Percentiles rank a stretch among this genome's conserved stretches.
phyloP scores from a whole-genome alignment of 2,113 vertebrate species.

The Chaetura pelagica region DNA sequence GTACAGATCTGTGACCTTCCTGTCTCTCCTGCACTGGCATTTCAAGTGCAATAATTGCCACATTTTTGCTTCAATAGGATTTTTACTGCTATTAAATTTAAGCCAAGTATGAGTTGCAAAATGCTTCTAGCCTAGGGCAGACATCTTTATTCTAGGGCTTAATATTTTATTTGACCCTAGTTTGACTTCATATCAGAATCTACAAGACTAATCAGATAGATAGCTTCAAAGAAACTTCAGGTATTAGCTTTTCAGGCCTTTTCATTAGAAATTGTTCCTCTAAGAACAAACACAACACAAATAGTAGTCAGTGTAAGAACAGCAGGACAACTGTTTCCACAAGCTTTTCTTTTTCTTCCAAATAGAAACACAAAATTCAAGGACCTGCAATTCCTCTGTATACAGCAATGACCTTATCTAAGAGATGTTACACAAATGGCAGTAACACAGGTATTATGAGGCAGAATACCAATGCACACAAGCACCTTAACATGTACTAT shows the following conservation, averaged over 20 bases:
- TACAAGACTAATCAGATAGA: neutral
- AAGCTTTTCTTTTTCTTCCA: neutral
- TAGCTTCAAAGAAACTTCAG: constrained; percentile 29
- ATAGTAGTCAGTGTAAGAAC: neutral
- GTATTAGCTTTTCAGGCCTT: constrained; percentile 1
- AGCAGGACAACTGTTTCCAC: neutral
- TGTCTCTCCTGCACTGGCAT: neutral
- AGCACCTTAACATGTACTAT: neutral
- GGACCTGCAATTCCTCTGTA: neutral
- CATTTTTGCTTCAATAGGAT: constrained; percentile 41
- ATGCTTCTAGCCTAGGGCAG: constrained; percentile 48
- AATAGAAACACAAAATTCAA: neutral
- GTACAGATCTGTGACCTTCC: neutral
- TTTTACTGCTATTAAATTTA: constrained; percentile 62
- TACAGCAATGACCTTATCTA: neutral
- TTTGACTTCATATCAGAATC: constrained; percentile 40
- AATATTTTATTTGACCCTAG: constrained; percentile 50
- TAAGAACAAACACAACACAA: neutral
- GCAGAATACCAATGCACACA: neutral
- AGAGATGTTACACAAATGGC: neutral
- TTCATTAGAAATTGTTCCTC: neutral
- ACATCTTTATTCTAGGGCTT: constrained; percentile 49
- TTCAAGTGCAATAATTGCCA: constrained; percentile 11
- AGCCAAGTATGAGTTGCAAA: constrained; percentile 53
- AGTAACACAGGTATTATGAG: neutral